Percentiles rank a stretch among this genome's conserved stretches.
These are phyloP conservation scores for Selene dorsalis DNA, from an alignment of 2,797 vertebrate genomes.

Conservation along the genomic window DNA sequence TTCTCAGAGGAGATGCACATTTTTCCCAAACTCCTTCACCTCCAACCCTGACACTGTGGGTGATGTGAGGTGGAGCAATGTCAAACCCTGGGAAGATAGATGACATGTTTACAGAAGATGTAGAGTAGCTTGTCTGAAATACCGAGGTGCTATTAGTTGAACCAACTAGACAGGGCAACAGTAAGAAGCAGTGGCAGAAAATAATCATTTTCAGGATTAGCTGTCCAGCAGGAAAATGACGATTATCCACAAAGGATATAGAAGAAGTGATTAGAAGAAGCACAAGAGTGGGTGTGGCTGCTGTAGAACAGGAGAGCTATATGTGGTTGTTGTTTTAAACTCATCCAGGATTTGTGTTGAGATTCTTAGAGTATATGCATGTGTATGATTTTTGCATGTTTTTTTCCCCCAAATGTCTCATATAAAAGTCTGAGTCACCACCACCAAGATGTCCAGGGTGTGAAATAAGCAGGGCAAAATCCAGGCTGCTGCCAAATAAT, in stretches of 20 bases:
- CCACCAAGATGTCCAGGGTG: constrained; percentile 47
- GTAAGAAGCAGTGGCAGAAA: neutral
- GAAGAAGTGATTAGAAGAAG: constrained; percentile 1
- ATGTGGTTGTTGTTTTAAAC: constrained; percentile 41
- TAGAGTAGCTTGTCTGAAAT: constrained; percentile 22
- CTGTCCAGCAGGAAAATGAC: neutral
- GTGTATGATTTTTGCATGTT: constrained; percentile 8
- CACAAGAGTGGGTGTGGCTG: neutral
- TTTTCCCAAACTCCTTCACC: constrained; percentile 11
- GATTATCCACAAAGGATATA: neutral
- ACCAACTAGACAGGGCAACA: constrained; percentile 13
- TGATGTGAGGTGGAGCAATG: constrained; percentile 21
- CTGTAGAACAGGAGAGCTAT: neutral
- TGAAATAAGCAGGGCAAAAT: constrained; percentile 31
- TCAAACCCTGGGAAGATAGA: constrained; percentile 36
- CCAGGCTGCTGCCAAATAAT: constrained; percentile 40
- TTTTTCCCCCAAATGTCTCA: constrained; percentile 23
- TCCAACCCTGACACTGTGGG: constrained; percentile 27
- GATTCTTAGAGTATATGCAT: neutral
- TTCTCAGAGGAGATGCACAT: constrained; percentile 12
- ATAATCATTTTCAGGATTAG: constrained; percentile 9
- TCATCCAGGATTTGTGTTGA: constrained; percentile 16
- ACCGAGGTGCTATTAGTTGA: neutral
- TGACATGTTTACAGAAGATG: constrained; percentile 45
- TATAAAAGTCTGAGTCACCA: constrained; percentile 53